A percentile compares a stretch with the other conserved stretches of the same genome.
These are phyloP conservation scores for Protaetia brevitarsis DNA, from an alignment of 1,140 invertebrate genomes.

Conservation along the genomic window DNA sequence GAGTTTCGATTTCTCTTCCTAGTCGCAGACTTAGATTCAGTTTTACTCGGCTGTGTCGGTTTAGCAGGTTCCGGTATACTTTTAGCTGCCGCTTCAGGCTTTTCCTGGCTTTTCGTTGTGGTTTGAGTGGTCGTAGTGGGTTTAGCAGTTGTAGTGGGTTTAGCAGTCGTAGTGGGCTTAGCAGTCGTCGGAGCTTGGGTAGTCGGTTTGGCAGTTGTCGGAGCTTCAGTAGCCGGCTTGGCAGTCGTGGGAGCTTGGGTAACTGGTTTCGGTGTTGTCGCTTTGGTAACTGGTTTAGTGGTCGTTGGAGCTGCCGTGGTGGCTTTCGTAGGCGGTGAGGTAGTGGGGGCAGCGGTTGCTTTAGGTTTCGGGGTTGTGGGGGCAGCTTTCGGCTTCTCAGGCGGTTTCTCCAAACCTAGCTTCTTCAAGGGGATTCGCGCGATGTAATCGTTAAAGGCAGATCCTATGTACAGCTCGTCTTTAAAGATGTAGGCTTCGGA, in stretches of 20 bases:
- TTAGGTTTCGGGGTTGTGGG: conserved; percentile 34
- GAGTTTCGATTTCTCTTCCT: conserved; percentile 11
- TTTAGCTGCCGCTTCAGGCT: background rate
- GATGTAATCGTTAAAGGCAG: conserved; percentile 66
- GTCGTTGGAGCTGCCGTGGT: conserved; percentile 26
- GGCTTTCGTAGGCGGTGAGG: conserved; percentile 29
- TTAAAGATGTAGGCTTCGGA: conserved; percentile 61
- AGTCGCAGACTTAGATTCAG: conserved; percentile 24
- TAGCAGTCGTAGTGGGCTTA: conserved; percentile 16
- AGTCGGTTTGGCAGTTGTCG: conserved; percentile 25
- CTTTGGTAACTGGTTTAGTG: conserved; percentile 17
- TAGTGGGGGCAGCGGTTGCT: conserved; percentile 32
- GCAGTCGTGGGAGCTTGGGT: conserved; percentile 32
- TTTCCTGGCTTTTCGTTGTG: conserved; percentile 33
- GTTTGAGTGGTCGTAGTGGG: conserved; percentile 28
- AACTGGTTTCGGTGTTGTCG: conserved; percentile 18
- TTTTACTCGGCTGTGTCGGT: background rate
- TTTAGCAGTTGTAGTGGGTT: conserved; percentile 28
- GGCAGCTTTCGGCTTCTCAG: background rate
- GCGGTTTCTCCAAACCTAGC: conserved; percentile 48
- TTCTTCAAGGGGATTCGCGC: conserved; percentile 58
- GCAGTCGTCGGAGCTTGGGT: conserved; percentile 31
- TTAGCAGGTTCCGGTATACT: background rate
- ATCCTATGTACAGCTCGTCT: conserved; percentile 62
- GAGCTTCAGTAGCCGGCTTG: background rate